These are phyloP conservation scores for Sporophila hypoxantha DNA, from an alignment of 2,113 vertebrate genomes.

Conservation along the genomic window DNA sequence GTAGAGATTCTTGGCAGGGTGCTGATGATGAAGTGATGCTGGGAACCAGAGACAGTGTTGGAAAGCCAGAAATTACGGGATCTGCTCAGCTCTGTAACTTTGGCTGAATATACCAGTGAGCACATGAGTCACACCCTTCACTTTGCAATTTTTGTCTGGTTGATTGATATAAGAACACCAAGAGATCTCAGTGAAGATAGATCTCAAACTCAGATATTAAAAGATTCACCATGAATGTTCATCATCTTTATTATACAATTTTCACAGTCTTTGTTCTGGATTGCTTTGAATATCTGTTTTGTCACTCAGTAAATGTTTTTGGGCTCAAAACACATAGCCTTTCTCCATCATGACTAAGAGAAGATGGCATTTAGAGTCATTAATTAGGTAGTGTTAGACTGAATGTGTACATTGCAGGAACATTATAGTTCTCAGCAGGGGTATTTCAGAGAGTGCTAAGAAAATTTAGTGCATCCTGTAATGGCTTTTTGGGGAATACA, in stretches of 20 bases:
- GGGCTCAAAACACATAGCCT: slow-evolving; percentile 7
- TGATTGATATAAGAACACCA: slow-evolving; percentile 17
- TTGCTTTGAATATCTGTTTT: slow-evolving; percentile 18
- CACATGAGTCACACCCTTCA: background rate
- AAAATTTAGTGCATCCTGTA: background rate
- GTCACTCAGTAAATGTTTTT: slow-evolving; percentile 20
- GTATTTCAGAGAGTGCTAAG: background rate
- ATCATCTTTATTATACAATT: background rate
- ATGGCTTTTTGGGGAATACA: background rate
- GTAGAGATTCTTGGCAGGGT: background rate
- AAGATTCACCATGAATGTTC: background rate
- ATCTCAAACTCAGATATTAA: background rate
- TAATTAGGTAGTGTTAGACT: slow-evolving; percentile 6
- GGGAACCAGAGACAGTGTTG: background rate
- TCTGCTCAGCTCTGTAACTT: background rate
- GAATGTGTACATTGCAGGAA: background rate
- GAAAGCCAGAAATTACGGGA: background rate
- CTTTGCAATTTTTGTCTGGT: background rate
- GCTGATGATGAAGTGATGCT: background rate
- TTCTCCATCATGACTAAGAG: background rate
- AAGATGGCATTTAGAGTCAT: background rate
- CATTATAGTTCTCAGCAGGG: background rate
- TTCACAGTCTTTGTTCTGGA: background rate
- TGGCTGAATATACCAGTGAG: background rate
- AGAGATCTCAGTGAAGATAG: background rate